A percentile compares a stretch with the other conserved stretches of the same genome.
Evolutionary conservation across 2,888 invertebrate species (phyloP).

Genomic region (Chrysolina haemoptera): DNA sequence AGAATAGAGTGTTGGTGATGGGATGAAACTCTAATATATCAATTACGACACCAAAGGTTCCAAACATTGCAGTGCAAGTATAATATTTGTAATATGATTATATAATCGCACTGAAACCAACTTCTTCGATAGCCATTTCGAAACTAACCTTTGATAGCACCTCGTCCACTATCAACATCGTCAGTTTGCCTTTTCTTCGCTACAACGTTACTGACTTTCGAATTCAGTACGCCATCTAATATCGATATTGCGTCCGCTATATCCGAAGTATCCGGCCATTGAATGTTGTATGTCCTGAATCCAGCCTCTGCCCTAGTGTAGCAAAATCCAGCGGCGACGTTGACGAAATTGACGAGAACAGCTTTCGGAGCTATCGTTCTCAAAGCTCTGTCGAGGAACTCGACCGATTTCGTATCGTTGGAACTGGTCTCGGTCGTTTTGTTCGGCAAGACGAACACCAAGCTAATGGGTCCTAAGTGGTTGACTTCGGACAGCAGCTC

Average conservation of each 20-base stretch:
- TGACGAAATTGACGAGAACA: conserved; percentile 63
- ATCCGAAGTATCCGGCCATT: conserved; percentile 60
- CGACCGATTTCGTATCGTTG: conserved; percentile 62
- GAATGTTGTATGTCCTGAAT: conserved; percentile 64
- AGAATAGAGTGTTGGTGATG: too few relatives aligned
- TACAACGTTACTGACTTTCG: conserved; percentile 59
- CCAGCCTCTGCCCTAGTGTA: conserved; percentile 62
- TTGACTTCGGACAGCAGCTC: conserved; percentile 61
- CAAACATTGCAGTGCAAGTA: too few relatives aligned
- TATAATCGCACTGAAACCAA: too few relatives aligned
- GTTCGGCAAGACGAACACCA: conserved; percentile 62
- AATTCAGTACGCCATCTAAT: conserved; percentile 63
- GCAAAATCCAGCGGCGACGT: conserved; percentile 61
- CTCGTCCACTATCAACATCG: conserved; percentile 61
- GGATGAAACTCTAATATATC: too few relatives aligned
- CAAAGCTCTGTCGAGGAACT: conserved; percentile 64
- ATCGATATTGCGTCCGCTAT: conserved; percentile 60
- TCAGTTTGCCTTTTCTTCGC: conserved; percentile 62
- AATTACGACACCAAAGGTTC: too few relatives aligned
- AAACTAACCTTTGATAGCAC: conserved; percentile 65
- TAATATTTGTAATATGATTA: too few relatives aligned
- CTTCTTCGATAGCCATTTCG: neutral
- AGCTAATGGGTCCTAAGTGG: conserved; percentile 61
- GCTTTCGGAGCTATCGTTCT: conserved; percentile 65
- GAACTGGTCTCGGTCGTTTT: conserved; percentile 52